Base-by-base conservation (phyloP, 2,888 invertebrate species). In the Cheilosia soror region DNA sequence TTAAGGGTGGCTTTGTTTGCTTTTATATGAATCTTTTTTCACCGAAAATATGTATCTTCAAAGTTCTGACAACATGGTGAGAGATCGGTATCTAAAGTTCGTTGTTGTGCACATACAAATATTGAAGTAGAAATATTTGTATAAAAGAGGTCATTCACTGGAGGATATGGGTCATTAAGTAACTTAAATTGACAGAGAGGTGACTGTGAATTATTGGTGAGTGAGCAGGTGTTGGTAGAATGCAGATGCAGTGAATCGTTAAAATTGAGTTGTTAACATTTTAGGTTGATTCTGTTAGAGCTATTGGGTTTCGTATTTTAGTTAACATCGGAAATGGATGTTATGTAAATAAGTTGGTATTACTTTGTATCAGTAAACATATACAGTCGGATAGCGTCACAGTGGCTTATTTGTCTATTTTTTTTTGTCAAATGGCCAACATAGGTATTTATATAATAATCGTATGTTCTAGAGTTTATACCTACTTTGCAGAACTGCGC, bases 131-230 rank as follows among this genome's bases (percentile, higher is more conserved):
- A 49, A 55, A 66, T 83, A 55, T 78, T 77, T 83, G 62, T 27
- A 5, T 15, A 31, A 47, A 31, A 83, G 62, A 62, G 82, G 77
- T 72, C 78, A 15, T 76, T 77, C 53, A 82, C 81, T 65, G 44
- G 4, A 15, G 65, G 53, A 78, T 71, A 40, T 78, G 63, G 78
- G 71, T 65, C 78, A 47, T 13, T 49, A n/a, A 5, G 11, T 20
- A 13, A 13, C 6, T n/a, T 0, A 2, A n/a, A 42, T 27, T 60
- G 42, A 25, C n/a, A 2, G 7, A 27, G 5, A 44, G 44, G 13
- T 5, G 15, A n/a, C 5, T 6, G 13, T 15, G 6, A 44, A 15
- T 44, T 5, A 15, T 44, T 5, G 44, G 15, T 6, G 44, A 15
- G 20, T 20, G 20, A n/a, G n/a, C n/a, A n/a, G n/a, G n/a, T n/a